Evolutionary conservation across 2,888 invertebrate species (phyloP), one percentile per base, ranked within the genome.

Genomic region (Protonemura montana): DNA sequence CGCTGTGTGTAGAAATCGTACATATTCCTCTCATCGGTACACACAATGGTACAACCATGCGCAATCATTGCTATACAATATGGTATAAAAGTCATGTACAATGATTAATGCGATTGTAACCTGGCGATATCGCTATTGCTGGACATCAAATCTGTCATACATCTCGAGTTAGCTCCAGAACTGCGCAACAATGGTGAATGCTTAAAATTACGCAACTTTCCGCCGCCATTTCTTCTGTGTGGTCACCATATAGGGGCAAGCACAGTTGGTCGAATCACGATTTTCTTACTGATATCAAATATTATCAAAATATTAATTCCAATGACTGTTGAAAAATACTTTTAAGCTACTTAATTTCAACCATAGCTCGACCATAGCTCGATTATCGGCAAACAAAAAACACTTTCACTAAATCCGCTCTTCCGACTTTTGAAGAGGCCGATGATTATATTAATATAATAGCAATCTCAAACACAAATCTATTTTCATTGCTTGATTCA

Each of bases 231-330:
- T 78, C 27, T 78, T 78, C 16, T 28, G 78, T 2, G n/a, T 10
- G 27, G 28, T 25, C n/a, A 78, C 78, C 78, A 78, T 78, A 78
- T 78, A 78, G 2, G 78, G 78, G 10, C 10, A 10, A 27, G 78
- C 78, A 25, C 76, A 59, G 78, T 6, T n/a, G 78, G 28, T 27
- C 27, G n/a, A 26, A 78, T 78, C 78, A 78, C 78, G 78, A 78
- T 78, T 16, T 78, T 78, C 10, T 1, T 7, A 21, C 59, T 21
- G 59, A 59, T 59, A 59, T 59, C 13, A 21, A 10, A 21, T 78
- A 10, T 78, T 78, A 27, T 27, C 28, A 78, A 78, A 78, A 78
- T 78, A 78, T 78, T 78, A 78, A 78, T 78, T 78, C 78, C 78
- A 78, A 78, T 78, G 78, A 78, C 78, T 78, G 26, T 10, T 25